Percentiles rank a stretch among this genome's conserved stretches.
Conservation (phyloP, 2,888 invertebrate genomes). For the Tipula helvola region DNA sequence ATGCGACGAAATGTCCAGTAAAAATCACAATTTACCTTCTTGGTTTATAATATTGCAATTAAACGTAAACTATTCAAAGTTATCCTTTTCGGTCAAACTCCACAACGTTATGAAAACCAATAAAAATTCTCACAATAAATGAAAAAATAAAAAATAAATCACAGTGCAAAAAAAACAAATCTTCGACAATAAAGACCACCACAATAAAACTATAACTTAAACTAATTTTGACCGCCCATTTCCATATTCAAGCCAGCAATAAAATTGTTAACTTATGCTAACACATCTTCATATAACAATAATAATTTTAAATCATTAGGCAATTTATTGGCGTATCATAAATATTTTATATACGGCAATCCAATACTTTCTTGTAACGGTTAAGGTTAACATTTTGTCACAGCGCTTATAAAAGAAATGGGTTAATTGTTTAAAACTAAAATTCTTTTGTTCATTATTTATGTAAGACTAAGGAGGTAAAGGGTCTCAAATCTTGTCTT, state of each 20-base stretch:
- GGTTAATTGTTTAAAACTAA: not conserved
- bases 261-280: not conserved
- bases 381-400: not conserved
- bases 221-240: not conserved
- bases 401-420: not conserved
- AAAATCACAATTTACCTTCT: no score
- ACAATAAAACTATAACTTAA: not conserved
- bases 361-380: not conserved
- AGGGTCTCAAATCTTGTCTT: not conserved
- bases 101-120: not conserved
- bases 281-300: not conserved
- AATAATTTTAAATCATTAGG: not conserved
- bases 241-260: not conserved
- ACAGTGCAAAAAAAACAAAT: not conserved
- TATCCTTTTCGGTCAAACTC: not conserved
- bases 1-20: no score
- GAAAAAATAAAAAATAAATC: not conserved
- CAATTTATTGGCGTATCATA: not conserved
- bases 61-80: not conserved
- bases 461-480: not conserved
- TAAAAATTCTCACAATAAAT: not conserved
- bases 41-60: no score
- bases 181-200: not conserved
- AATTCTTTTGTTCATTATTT: not conserved
- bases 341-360: not conserved